Conservation (phyloP, 2,113 vertebrate species). For the Harpagus bidentatus region DNA sequence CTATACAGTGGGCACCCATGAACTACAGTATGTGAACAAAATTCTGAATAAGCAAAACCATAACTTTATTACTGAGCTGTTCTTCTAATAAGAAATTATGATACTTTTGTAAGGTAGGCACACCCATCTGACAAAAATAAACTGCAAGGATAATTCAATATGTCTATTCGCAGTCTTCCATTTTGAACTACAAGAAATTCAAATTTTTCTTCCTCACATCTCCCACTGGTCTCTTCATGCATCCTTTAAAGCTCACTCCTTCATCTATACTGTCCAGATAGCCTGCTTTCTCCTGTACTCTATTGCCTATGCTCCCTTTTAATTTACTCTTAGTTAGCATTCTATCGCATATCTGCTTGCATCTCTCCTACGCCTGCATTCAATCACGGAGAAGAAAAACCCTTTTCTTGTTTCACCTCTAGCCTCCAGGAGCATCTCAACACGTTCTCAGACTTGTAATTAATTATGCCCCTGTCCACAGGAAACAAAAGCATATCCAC, state of each 20-base stretch:
- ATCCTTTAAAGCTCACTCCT: not conserved
- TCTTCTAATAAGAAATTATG: not conserved
- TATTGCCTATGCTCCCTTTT: not conserved
- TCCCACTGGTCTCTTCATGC: not conserved
- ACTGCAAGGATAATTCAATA: not conserved
- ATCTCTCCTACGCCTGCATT: not conserved
- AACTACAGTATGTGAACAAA: not conserved
- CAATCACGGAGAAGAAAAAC: accelerated
- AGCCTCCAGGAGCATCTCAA: not conserved
- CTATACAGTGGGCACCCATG: not conserved
- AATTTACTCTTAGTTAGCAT: not conserved
- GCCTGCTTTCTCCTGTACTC: not conserved
- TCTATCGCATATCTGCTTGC: not conserved
- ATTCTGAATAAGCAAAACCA: not conserved
- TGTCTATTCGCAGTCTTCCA: not conserved
- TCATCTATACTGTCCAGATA: not conserved
- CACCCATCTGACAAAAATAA: not conserved
- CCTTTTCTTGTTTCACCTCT: not conserved
- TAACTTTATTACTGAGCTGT: not conserved
- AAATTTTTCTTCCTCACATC: not conserved
- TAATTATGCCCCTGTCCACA: not conserved
- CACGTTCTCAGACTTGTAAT: not conserved
- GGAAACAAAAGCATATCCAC: not conserved
- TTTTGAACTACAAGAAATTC: not conserved
- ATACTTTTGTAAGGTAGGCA: not conserved